Conservation (phyloP, 2,113 vertebrate species). For the Dendrocopos noguchii region DNA sequence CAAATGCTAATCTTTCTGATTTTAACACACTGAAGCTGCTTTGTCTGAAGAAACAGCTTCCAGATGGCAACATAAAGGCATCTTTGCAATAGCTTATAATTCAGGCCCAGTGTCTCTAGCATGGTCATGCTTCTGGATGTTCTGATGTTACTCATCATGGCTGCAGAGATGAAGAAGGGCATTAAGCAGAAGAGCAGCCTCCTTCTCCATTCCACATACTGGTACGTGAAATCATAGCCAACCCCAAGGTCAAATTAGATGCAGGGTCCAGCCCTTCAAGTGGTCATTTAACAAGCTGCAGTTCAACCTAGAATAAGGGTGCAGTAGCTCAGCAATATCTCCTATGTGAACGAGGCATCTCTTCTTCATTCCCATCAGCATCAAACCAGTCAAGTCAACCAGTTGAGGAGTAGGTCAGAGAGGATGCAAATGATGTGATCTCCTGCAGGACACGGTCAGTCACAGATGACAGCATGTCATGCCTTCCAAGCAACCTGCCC, state of each 20-base stretch:
- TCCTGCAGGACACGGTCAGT: neutral
- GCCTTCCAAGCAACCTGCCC: neutral
- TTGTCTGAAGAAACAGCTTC: slow-evolving; percentile 39
- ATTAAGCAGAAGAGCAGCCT: neutral
- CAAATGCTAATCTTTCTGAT: neutral
- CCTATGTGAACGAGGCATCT: neutral
- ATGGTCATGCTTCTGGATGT: neutral
- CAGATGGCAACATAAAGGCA: slow-evolving; percentile 45
- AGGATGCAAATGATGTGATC: neutral
- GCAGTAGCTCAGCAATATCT: neutral
- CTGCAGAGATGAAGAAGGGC: slow-evolving; percentile 10
- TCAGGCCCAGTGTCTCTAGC: slow-evolving; percentile 18
- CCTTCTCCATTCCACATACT: neutral
- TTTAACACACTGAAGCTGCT: slow-evolving; percentile 31
- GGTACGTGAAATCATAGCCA: neutral
- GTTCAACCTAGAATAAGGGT: neutral
- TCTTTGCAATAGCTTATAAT: slow-evolving; percentile 21
- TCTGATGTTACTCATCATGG: neutral
- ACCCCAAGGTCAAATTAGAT: neutral
- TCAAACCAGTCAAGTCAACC: neutral
- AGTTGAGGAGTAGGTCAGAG: neutral
- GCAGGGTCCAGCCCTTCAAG: neutral
- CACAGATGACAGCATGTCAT: neutral
- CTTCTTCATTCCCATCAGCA: neutral
- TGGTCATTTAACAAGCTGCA: neutral